These are phyloP conservation scores for Coregonus clupeaformis DNA, from an alignment of 2,113 vertebrate species.

Conservation along the genomic window DNA sequence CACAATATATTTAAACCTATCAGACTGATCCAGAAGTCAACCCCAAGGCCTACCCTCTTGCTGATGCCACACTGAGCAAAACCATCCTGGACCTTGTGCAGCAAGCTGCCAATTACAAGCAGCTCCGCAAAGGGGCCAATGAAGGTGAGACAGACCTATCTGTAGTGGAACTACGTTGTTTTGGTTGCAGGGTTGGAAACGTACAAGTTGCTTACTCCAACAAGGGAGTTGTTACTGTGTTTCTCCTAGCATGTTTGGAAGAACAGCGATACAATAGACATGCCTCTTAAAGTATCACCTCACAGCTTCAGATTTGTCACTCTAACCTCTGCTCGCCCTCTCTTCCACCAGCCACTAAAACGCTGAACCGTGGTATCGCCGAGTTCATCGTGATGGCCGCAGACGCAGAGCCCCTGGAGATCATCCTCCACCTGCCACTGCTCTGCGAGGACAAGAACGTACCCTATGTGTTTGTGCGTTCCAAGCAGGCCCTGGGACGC, in stretches of 20 bases:
- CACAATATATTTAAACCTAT: background rate
- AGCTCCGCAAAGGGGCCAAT: slow-evolving; percentile 94
- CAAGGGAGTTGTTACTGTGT: too few species aligned
- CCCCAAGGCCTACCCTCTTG: slow-evolving; percentile 95
- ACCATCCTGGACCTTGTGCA: slow-evolving; percentile 95
- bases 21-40: slow-evolving; percentile 91
- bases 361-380: slow-evolving; percentile 91
- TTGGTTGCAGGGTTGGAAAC: too few species aligned
- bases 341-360: slow-evolving; percentile 87
- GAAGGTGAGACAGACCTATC: slow-evolving; percentile 78
- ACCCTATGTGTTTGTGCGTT: slow-evolving; percentile 94
- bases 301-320: too few species aligned
- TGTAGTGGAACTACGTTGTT: background rate
- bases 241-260: too few species aligned
- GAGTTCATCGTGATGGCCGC: slow-evolving; percentile 99
- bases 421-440: slow-evolving; percentile 93
- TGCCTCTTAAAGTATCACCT: too few species aligned
- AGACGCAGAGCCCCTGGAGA: slow-evolving; percentile 93
- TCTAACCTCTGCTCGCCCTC: too few species aligned
- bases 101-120: slow-evolving; percentile 94
- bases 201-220: too few species aligned
- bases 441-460: slow-evolving; percentile 97
- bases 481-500: slow-evolving; percentile 94
- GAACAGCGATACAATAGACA: too few species aligned
- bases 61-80: slow-evolving; percentile 93